Conservation (phyloP, 2,113 vertebrate species). For the Acanthisitta chloris region DNA sequence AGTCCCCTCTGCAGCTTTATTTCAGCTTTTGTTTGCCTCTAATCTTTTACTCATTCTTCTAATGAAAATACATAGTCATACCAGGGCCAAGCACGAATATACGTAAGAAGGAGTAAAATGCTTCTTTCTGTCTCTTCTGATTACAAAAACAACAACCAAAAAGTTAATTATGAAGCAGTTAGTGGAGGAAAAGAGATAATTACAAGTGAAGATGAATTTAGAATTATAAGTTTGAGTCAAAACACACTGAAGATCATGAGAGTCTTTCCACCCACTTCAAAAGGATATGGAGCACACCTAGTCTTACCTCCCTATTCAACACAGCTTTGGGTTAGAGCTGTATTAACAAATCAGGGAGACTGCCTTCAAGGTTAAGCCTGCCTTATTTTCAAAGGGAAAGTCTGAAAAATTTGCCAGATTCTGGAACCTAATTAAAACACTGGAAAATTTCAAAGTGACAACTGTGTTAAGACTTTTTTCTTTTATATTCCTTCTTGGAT, state of each 20-base stretch:
- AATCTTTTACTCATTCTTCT: not conserved
- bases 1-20: not conserved
- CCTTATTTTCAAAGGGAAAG: constrained; percentile 2
- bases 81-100: not conserved
- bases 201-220: not conserved
- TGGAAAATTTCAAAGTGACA: constrained; percentile 50
- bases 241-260: not conserved
- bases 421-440: constrained; percentile 58
- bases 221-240: not conserved
- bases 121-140: not conserved
- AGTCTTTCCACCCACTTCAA: not conserved
- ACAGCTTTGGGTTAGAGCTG: not conserved
- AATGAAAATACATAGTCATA: not conserved
- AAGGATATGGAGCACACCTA: not conserved
- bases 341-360: not conserved
- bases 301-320: not conserved
- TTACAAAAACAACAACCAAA: not conserved
- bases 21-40: not conserved
- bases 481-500: not conserved
- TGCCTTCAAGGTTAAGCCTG: not conserved
- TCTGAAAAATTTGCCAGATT: constrained; percentile 19
- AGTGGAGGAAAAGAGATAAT: not conserved
- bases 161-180: not conserved
- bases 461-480: not conserved
- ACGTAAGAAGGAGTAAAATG: not conserved